Evolutionary conservation across 2,113 vertebrate species (phyloP).

Genomic region (Athene cunicularia): DNA sequence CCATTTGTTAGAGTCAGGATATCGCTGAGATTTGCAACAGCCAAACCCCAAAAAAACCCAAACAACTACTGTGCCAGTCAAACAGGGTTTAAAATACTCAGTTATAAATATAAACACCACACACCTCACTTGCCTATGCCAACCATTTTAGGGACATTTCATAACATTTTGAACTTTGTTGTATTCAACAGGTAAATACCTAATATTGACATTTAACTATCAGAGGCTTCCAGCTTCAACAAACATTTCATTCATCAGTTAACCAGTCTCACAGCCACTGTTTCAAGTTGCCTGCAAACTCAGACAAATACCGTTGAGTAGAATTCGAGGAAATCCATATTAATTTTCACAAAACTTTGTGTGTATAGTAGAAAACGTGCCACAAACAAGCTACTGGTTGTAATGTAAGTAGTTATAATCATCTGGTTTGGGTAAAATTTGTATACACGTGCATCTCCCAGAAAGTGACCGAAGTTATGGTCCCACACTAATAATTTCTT

Average conservation of each 20-base stretch:
- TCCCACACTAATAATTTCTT: not conserved
- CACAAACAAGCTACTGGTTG: not conserved
- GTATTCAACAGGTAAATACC: not conserved
- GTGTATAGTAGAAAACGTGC: accelerated
- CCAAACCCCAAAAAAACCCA: not conserved
- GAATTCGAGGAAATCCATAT: not conserved
- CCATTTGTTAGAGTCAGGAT: not conserved
- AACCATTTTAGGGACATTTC: not conserved
- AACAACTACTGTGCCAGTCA: not conserved
- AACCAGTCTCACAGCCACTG: not conserved
- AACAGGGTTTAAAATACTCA: not conserved
- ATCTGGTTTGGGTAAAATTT: not conserved
- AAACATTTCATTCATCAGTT: not conserved
- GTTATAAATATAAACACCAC: accelerated
- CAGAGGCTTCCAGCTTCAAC: not conserved
- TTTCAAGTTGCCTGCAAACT: not conserved
- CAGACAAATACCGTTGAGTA: not conserved
- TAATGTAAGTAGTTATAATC: accelerated
- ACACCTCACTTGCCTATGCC: not conserved
- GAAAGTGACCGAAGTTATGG: accelerated
- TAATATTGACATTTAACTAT: not conserved
- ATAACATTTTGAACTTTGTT: not conserved
- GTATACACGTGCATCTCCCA: not conserved
- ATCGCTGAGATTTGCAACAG: not conserved
- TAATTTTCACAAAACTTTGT: accelerated